Base-by-base conservation (phyloP, 2,797 vertebrate species). In the Scomberomorus guttatus region DNA sequence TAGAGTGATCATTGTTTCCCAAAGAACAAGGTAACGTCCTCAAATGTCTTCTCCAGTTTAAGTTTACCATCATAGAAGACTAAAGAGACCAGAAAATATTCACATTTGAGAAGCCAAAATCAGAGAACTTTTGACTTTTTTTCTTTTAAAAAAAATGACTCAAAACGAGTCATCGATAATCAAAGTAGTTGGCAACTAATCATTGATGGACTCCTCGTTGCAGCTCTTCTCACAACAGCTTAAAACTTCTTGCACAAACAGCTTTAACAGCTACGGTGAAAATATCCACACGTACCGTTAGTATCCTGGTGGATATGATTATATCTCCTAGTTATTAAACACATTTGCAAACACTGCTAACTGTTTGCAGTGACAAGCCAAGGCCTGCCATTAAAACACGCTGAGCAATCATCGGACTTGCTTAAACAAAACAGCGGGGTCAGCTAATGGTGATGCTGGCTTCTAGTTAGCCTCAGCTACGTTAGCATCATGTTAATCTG, bases 341-440 rank as follows among this genome's bases (percentile, higher is more conserved):
- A 13, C 4, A 0, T 51, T 29, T 60, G 22, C 1, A 64, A 46
- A 32, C 4, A 60, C 5, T 20, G 3, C 24, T 8, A 3, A 60
- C 24, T 25, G 55, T 7, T 29, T n/a, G 3, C 10, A 76, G 14
- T 8, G 0, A 66, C 6, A 27, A 61, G 25, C 69, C 6, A 2
- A 15, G 88, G 83, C 89, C 88, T 87, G 76, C 50, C 13, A 24
- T 34, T 54, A 13, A 44, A 69, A 77, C 66, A 75, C 9, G 56
- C 42, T 12, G 5, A 25, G 25, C 27, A 50, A 74, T 61, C 90
- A 81, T 32, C 76, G 81, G 79, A 58, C 81, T 89, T 32, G 76
- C 67, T 66, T 89, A 77, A 61, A 84, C 18, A 75, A 81, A 80
- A 18, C 39, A 72, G 44, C 48, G 9, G 51, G 50, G 42, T 18